Conservation (phyloP, 2,797 vertebrate species). For the Rhodeus uyekii region DNA sequence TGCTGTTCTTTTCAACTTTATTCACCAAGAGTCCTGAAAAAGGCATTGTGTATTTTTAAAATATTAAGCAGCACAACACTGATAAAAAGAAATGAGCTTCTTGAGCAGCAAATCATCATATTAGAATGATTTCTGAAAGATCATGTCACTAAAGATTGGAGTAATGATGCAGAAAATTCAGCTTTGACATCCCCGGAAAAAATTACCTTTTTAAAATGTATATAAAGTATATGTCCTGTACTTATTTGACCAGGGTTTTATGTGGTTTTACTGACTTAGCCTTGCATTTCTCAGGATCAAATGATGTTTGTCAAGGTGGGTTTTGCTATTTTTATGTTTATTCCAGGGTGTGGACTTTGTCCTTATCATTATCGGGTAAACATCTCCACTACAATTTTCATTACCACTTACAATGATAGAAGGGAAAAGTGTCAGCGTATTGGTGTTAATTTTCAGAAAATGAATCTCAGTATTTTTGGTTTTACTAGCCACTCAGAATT, state of each 20-base stretch:
- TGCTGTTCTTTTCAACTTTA: neutral
- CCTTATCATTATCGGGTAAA: neutral
- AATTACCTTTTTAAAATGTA: neutral
- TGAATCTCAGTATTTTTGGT: no score
- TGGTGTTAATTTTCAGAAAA: neutral
- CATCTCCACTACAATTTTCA: neutral
- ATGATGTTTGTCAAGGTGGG: neutral
- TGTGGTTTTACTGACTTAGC: neutral
- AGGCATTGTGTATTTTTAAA: no score
- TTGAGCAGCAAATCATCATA: neutral
- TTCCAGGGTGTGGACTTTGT: slow-evolving; percentile 19
- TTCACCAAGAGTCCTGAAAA: no score
- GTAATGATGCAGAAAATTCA: neutral
- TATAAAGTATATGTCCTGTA: no score
- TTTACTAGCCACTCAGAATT: no score
- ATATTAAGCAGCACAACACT: neutral
- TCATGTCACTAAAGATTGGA: neutral
- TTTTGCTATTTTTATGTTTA: neutral
- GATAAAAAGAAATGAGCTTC: neutral
- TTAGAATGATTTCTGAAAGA: neutral
- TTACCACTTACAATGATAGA: neutral
- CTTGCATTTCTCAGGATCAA: neutral
- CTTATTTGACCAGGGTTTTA: neutral
- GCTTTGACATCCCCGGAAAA: neutral
- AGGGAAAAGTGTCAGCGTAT: neutral